Evolutionary conservation across 2,797 vertebrate genomes (phyloP).

Genomic region (Acipenser oxyrinchus): DNA sequence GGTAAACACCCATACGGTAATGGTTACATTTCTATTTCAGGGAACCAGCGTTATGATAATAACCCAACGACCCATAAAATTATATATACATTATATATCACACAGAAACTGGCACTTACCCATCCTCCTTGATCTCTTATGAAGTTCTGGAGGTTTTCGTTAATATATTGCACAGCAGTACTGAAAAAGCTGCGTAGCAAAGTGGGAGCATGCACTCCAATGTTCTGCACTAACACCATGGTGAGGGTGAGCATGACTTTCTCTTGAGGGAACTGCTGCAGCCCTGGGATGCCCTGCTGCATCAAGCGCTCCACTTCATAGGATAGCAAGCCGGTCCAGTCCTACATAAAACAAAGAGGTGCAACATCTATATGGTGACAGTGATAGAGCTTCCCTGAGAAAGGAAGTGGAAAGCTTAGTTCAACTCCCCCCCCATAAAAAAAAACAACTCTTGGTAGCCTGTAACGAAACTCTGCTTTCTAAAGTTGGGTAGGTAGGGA

Average conservation of each 20-base stretch:
- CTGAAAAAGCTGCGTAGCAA: slow-evolving; percentile 54
- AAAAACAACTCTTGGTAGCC: too few relatives aligned
- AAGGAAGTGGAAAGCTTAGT: too few relatives aligned
- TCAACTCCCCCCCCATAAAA: too few relatives aligned
- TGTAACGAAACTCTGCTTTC: too few relatives aligned
- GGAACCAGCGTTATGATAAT: too few relatives aligned
- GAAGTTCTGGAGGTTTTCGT: neutral
- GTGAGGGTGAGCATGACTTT: slow-evolving; percentile 56
- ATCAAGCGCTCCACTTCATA: slow-evolving; percentile 41
- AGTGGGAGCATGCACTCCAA: slow-evolving; percentile 51
- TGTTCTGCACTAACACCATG: slow-evolving; percentile 70
- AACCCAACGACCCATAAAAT: too few relatives aligned
- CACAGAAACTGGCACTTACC: slow-evolving; percentile 25
- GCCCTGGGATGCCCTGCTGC: slow-evolving; percentile 20
- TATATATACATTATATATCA: too few relatives aligned
- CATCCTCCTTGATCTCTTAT: slow-evolving; percentile 14
- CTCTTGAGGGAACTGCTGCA: slow-evolving; percentile 57
- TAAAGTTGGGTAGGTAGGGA: too few relatives aligned
- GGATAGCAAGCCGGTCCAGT: slow-evolving; percentile 42
- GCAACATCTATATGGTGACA: neutral
- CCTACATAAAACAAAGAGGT: slow-evolving; percentile 37
- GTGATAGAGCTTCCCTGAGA: neutral
- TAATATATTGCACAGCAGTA: slow-evolving; percentile 51
- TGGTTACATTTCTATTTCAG: too few relatives aligned
- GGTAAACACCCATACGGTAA: too few relatives aligned